Conservation (phyloP, 1,140 invertebrate genomes). For the Rhyacophila brunnea region DNA sequence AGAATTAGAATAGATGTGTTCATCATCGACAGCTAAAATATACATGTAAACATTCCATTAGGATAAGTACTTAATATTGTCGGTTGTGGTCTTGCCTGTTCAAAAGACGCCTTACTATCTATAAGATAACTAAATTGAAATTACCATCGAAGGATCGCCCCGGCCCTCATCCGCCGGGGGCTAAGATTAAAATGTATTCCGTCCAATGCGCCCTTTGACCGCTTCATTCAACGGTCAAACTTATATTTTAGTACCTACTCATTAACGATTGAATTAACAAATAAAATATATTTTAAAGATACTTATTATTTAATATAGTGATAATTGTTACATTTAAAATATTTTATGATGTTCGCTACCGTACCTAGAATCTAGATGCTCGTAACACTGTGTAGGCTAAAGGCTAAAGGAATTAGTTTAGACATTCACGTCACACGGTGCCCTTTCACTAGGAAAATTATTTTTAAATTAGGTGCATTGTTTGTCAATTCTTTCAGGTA, state of each 20-base stretch:
- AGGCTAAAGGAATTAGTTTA: background rate
- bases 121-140: conserved; percentile 52
- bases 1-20: conserved; percentile 31
- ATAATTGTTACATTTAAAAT: conserved; percentile 35
- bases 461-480: no score
- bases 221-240: conserved; percentile 20
- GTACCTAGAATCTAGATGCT: conserved; percentile 35
- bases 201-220: conserved; percentile 31
- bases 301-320: conserved; percentile 32
- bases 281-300: conserved; percentile 35
- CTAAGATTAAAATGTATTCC: conserved; percentile 18
- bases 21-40: conserved; percentile 22
- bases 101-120: conserved; percentile 40
- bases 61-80: conserved; percentile 55
- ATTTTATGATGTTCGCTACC: conserved; percentile 35
- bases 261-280: conserved; percentile 34
- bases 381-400: conserved; percentile 28
- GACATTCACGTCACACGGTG: background rate
- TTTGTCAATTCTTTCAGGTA: no score
- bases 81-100: conserved; percentile 60
- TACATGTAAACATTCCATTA: conserved; percentile 49
- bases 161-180: conserved; percentile 24
- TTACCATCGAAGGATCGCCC: conserved; percentile 53
- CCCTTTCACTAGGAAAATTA: background rate
- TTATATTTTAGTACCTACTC: conserved; percentile 33